Evolutionary conservation across 2,113 vertebrate species (phyloP).

Genomic region (Epinephelus cyanopodus): DNA sequence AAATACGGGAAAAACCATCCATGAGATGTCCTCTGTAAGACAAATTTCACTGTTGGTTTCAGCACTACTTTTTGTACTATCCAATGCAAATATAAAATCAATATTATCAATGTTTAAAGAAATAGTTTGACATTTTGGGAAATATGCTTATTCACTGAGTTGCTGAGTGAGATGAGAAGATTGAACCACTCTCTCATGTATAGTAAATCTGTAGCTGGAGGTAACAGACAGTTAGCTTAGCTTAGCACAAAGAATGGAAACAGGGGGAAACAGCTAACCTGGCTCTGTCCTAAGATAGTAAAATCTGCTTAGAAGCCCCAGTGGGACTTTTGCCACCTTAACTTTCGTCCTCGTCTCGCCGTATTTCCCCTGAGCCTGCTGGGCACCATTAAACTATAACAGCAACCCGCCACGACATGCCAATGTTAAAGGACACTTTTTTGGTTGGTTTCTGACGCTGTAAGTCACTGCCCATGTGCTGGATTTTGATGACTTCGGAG

Average conservation of each 20-base stretch:
- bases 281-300: neutral
- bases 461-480: too few species aligned
- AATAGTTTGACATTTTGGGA: neutral
- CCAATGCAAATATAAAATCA: neutral
- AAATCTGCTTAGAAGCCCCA: neutral
- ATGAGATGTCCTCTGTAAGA: neutral
- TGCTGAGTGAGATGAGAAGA: neutral
- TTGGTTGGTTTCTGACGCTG: too few species aligned
- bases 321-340: too few species aligned
- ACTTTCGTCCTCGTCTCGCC: too few species aligned
- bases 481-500: too few species aligned
- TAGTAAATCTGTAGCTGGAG: neutral
- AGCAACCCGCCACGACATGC: too few species aligned
- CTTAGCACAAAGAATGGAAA: neutral
- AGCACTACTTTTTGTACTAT: neutral
- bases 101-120: neutral
- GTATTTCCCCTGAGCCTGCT: too few species aligned
- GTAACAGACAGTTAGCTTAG: neutral
- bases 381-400: too few species aligned
- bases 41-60: too few species aligned
- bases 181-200: neutral
- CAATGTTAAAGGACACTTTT: too few species aligned
- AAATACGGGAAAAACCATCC: neutral
- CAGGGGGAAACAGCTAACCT: neutral
- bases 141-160: neutral